Evolutionary conservation across 2,797 vertebrate genomes (phyloP), one percentile per base, ranked within the genome.

Genomic region (Okamejei kenojei): DNA sequence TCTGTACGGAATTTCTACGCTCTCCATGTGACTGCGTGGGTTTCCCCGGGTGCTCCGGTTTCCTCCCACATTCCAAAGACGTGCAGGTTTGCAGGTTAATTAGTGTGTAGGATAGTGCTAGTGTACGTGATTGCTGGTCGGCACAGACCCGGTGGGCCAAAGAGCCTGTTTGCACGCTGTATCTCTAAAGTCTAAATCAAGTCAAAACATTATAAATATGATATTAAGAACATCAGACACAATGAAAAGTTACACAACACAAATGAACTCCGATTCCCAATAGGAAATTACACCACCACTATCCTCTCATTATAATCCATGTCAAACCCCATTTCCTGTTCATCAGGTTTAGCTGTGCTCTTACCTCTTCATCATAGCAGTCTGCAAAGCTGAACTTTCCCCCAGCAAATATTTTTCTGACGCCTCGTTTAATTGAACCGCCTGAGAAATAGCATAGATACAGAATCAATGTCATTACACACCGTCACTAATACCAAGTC

Each of bases 321-420:
- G 94, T 95, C 93, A 95, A 96, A 96, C 6, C 93, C 94, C 77
- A 94, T 19, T 68, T 94, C 93, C n/a, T 93, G 91, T 82, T 95
- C 93, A 2, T 94, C 88, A 68, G 95, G 29, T 86, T 93, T 96
- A 88, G 94, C 94, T 94, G 95, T 95, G 92, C 80, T 94, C 86
- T 93, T 94, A 96, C 96, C 95, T 94, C 68, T 91, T 94, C 94
- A 21, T 94, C 93, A 68, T 94, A 93, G 94, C 77, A 93, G 82
- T 91, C 79, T 73, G 94, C 94, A 94, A 96, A 94, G 93, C 94
- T 95, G 93, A 19, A 93, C 73, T 94, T 94, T 79, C 93, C 93
- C 94, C 93, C 94, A 82, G 94, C 94, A 93, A 58, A 93, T 93
- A 95, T 93, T 94, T 95, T 93, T 93, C 81, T 93, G 78, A 58